Evolutionary conservation across 2,113 vertebrate species (phyloP), one percentile per base, ranked within the genome.

Genomic region (Stegostoma tigrinum): DNA sequence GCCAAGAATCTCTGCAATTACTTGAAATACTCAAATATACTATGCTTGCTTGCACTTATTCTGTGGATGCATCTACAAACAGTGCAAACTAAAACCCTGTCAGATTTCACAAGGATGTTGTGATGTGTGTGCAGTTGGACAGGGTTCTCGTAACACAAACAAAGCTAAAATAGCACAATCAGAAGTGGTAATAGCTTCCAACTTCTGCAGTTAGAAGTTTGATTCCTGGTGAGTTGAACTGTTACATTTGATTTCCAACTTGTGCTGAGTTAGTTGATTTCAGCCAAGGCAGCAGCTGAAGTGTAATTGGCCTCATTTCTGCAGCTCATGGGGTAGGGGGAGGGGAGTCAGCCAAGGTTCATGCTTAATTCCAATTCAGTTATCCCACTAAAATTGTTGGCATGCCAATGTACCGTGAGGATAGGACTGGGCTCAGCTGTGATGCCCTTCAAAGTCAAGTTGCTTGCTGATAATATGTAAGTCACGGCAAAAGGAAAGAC

Each of bases 241-340:
- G 55, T 14, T 91, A 91, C 52, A 91, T 91, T 91, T 21, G 55
- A 91, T n/a, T 34, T 34, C 87, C 19, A 61, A 27, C 52, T 30
- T 61, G 55, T 64, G 55, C 52, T 6, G 55, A 91, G 30, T 64
- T 61, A 30, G 34, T 64, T 91, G 52, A 91, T 55, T 89, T 55
- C 86, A 89, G 80, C 80, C 38, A 83, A 83, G 86, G 45, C 80
- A 42, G 80, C 80, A 83, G 80, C 80, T 83, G 80, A 83, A 83
- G 80, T 83, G 80, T 83, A 83, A 83, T 42, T 83, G 80, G 80
- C 91, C 91, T 94, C 55, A 94, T 45, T 42, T 68, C n/a, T 95
- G 38, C 64, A 95, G 64, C 8, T 12, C 55, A 89, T 30, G 86
- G 48, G 86, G 86, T 48, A 30, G 48, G 83, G 72, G 80, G 12